A percentile compares a stretch with the other conserved stretches of the same genome.
These are phyloP conservation scores for Blomia tropicalis DNA, from an alignment of 2,888 invertebrate genomes.

Conservation along the genomic window DNA sequence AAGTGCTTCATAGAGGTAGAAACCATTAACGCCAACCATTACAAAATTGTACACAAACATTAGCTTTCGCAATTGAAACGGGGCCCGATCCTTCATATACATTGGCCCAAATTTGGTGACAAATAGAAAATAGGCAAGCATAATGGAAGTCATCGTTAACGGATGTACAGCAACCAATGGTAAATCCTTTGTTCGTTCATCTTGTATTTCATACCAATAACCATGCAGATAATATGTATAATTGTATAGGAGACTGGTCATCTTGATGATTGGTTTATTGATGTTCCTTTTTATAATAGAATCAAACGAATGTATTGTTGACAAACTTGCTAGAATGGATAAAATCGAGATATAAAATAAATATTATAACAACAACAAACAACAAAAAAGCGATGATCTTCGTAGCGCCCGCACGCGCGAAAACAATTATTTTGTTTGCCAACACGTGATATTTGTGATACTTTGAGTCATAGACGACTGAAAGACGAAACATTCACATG, in stretches of 20 bases:
- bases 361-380: not conserved
- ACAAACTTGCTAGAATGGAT: no score
- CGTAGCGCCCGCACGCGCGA: no score
- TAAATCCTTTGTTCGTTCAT: not conserved
- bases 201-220: conserved; percentile 13
- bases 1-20: not conserved
- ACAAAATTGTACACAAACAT: conserved; percentile 13
- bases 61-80: conserved; percentile 1
- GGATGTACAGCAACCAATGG: not conserved
- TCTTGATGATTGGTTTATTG: no score
- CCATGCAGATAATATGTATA: conserved; percentile 8
- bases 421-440: no score
- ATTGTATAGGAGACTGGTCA: not conserved
- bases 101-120: conserved; percentile 14
- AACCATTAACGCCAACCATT: conserved; percentile 10
- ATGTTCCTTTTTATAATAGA: no score
- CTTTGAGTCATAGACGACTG: no score
- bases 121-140: not conserved
- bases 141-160: not conserved
- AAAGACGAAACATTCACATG: no score
- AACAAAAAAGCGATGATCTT: not conserved
- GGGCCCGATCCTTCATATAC: not conserved
- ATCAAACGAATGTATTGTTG: no score
- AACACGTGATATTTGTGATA: no score
- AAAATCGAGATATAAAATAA: not conserved